These are phyloP conservation scores for Scaptomyza caliginosa DNA, from an alignment of 2,888 invertebrate genomes.

Conservation along the genomic window DNA sequence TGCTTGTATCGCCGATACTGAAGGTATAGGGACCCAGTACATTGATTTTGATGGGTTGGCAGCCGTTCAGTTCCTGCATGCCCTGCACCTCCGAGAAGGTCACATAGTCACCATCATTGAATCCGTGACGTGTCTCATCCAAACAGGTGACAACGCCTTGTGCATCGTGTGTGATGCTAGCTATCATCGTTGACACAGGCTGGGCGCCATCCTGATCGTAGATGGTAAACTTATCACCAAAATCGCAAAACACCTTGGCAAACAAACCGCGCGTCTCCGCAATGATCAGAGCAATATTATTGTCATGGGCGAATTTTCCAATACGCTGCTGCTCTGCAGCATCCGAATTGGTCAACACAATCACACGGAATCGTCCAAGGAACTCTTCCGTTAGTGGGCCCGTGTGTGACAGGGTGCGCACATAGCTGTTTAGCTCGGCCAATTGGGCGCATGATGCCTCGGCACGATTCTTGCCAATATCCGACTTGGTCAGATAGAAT, in stretches of 20 bases:
- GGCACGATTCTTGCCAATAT: slow-evolving; percentile 95
- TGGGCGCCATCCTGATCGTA: slow-evolving; percentile 96
- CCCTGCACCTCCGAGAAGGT: slow-evolving; percentile 98
- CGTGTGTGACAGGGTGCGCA: slow-evolving; percentile 90
- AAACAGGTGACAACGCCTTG: slow-evolving; percentile 97
- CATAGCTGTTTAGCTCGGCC: slow-evolving; percentile 95
- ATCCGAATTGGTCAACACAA: slow-evolving; percentile 93
- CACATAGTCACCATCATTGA: slow-evolving; percentile 98
- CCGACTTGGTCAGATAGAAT: slow-evolving; percentile 93
- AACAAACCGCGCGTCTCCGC: slow-evolving; percentile 96
- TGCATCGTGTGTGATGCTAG: slow-evolving; percentile 92
- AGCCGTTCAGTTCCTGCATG: slow-evolving; percentile 96
- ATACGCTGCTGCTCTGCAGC: slow-evolving; percentile 92
- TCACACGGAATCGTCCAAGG: slow-evolving; percentile 91
- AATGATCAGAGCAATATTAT: slow-evolving; percentile 93
- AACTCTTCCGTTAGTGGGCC: slow-evolving; percentile 91
- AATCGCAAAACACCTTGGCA: slow-evolving; percentile 98
- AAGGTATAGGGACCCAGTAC: slow-evolving; percentile 98
- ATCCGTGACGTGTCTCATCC: slow-evolving; percentile 97
- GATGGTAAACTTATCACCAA: slow-evolving; percentile 95
- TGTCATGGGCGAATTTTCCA: slow-evolving; percentile 92
- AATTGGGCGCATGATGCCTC: slow-evolving; percentile 91
- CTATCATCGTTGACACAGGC: slow-evolving; percentile 96
- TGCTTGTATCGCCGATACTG: slow-evolving; percentile 96
- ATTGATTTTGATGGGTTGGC: slow-evolving; percentile 94